phyloP scores from a whole-genome alignment of 92 coral and sea anemone genomes.

The Diadumene lineata region DNA sequence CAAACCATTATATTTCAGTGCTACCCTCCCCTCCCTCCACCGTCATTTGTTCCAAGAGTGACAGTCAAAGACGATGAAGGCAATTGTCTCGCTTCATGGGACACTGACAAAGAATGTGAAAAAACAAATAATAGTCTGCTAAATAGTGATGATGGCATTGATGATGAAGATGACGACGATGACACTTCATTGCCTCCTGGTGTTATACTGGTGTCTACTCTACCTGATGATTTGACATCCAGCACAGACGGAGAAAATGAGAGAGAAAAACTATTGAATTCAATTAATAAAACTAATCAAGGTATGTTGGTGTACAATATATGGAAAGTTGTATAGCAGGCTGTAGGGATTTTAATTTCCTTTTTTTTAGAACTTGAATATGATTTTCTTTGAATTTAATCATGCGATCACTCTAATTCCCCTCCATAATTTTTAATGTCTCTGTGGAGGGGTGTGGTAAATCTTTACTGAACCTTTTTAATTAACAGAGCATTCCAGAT shows the following conservation, averaged over 20 bases:
- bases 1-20: conserved; percentile 26
- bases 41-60: conserved; percentile 30
- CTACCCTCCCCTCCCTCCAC: conserved; percentile 49
- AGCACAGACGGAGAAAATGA: conserved; percentile 17
- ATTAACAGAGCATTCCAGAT: no score
- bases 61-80: conserved; percentile 30
- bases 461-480: background rate
- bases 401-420: no score
- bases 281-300: conserved; percentile 4
- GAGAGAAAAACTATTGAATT: conserved; percentile 14
- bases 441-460: background rate
- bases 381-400: no score
- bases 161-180: conserved; percentile 51
- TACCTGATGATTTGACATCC: conserved; percentile 46
- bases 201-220: conserved; percentile 55
- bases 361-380: no score
- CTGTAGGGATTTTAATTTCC: no score
- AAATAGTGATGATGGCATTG: conserved; percentile 35
- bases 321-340: no score
- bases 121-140: conserved; percentile 11
- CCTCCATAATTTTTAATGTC: background rate
- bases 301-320: no score
- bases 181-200: conserved; percentile 57
- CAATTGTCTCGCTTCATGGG: conserved; percentile 24
- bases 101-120: background rate